A percentile compares a stretch with the other conserved stretches of the same genome.
Evolutionary conservation across 2,113 vertebrate genomes (phyloP).

Genomic region (Ceratotherium simum): DNA sequence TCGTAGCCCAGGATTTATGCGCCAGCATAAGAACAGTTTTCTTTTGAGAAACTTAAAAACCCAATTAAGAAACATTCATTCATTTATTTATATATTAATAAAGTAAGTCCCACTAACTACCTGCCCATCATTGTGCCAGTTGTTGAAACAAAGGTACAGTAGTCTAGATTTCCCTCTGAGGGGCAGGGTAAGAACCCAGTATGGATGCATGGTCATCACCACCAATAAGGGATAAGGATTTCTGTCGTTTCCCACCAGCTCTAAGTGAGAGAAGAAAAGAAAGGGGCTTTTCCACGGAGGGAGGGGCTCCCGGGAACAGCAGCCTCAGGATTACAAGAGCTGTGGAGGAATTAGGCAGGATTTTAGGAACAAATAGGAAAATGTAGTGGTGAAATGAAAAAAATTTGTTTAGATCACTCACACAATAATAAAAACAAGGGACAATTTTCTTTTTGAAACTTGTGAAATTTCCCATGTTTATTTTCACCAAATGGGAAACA

Average conservation of each 20-base stretch:
- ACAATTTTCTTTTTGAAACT: not conserved
- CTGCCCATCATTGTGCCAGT: not conserved
- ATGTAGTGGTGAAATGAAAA: not conserved
- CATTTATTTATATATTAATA: not conserved
- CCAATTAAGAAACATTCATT: not conserved
- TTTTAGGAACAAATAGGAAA: not conserved
- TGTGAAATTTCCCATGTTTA: slow-evolving; percentile 23
- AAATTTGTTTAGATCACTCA: not conserved
- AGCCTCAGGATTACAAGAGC: not conserved
- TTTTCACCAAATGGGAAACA: not conserved
- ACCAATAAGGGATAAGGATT: not conserved
- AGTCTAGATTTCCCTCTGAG: not conserved
- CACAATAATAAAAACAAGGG: not conserved
- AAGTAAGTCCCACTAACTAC: not conserved
- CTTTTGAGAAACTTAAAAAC: slow-evolving; percentile 1
- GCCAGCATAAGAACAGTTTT: not conserved
- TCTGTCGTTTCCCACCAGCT: not conserved
- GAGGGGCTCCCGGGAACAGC: not conserved
- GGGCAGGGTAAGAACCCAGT: not conserved
- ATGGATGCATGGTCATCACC: not conserved
- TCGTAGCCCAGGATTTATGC: not conserved
- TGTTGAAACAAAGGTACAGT: not conserved
- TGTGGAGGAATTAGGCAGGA: not conserved
- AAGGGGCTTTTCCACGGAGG: not conserved
- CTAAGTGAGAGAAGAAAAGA: not conserved